Conservation (phyloP, 2,888 invertebrate species). For the Agrotis puta region DNA sequence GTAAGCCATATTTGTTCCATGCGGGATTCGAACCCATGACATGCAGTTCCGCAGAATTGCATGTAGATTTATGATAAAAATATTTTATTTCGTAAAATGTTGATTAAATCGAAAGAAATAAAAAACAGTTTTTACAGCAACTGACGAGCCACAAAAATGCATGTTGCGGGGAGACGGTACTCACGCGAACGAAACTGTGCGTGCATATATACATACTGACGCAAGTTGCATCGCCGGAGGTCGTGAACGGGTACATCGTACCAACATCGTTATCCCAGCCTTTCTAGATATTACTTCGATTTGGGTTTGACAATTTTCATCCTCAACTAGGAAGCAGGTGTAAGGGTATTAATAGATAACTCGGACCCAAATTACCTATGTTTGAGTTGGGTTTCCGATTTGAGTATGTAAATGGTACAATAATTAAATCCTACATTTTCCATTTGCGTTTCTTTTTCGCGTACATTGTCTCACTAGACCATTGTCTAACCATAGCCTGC, state of each 20-base stretch:
- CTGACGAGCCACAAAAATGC: neutral
- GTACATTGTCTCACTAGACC: too few species aligned
- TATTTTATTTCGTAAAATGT: too few species aligned
- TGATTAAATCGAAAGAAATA: neutral
- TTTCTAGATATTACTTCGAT: slow-evolving; percentile 12
- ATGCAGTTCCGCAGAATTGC: too few species aligned
- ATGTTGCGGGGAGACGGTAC: neutral
- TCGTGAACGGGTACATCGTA: neutral
- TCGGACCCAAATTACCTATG: neutral
- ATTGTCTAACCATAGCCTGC: too few species aligned
- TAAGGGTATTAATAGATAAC: neutral
- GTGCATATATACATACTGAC: neutral
- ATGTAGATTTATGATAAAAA: too few species aligned
- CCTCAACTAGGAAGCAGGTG: slow-evolving; percentile 15
- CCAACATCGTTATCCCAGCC: neutral
- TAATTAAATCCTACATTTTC: too few species aligned
- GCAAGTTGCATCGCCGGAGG: neutral
- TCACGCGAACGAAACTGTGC: neutral
- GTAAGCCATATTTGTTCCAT: too few species aligned
- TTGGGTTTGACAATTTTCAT: slow-evolving; percentile 13
- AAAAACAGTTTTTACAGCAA: neutral
- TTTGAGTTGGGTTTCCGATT: neutral
- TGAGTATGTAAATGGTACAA: neutral
- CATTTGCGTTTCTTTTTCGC: too few species aligned
- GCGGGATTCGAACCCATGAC: too few species aligned